phyloP scores from a whole-genome alignment of 2,797 vertebrate genomes.

The Heteromormyrus szaboi region DNA sequence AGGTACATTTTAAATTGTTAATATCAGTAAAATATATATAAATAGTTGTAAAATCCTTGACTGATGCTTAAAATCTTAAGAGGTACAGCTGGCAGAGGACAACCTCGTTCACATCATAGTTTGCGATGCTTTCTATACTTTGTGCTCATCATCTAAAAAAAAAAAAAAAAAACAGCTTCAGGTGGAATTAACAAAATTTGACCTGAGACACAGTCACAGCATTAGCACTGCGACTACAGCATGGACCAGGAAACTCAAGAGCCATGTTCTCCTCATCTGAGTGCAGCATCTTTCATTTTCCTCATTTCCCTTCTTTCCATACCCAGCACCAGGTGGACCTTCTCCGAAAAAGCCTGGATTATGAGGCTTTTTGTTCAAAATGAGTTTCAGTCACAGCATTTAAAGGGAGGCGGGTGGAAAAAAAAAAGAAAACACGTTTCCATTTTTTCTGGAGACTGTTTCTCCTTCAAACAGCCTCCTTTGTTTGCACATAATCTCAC shows the following conservation, averaged over 20 bases:
- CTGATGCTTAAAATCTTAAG: background rate
- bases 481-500: constrained; percentile 33
- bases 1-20: background rate
- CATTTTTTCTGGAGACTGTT: constrained; percentile 15
- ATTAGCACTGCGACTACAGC: background rate
- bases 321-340: constrained; percentile 10
- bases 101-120: background rate
- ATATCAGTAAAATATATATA: background rate
- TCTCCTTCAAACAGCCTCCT: constrained; percentile 31
- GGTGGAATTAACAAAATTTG: background rate
- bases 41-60: background rate
- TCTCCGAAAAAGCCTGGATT: constrained; percentile 10
- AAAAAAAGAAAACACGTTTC: constrained; percentile 29
- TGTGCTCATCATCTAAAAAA: constrained; percentile 40
- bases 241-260: background rate
- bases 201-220: background rate
- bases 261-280: background rate
- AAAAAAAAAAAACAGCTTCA: constrained; percentile 35
- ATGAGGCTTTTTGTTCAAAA: constrained; percentile 19
- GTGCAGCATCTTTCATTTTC: constrained; percentile 26
- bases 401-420: constrained; percentile 28
- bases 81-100: background rate
- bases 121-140: background rate
- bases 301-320: background rate
- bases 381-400: constrained; percentile 36